phyloP scores from a whole-genome alignment of 2,888 invertebrate genomes.

The Rhingia campestris region DNA sequence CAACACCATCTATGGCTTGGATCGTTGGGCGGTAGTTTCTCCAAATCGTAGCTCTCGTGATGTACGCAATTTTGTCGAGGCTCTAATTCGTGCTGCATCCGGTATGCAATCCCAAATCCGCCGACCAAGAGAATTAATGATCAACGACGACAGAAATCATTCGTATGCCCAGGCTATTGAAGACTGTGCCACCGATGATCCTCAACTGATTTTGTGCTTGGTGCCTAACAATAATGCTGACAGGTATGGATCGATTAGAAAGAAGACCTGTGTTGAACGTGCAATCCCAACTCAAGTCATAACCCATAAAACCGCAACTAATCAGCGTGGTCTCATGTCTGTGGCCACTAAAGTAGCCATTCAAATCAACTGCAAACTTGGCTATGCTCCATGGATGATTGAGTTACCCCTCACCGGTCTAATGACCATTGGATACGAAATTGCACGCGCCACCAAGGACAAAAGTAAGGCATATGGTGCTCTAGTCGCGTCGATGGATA shows the following conservation, averaged over 20 bases:
- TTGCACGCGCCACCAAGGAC: constrained; percentile 90
- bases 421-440: constrained; percentile 95
- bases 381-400: constrained; percentile 94
- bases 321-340: constrained; percentile 85
- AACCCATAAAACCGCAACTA: constrained; percentile 77
- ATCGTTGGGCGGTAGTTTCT: constrained; percentile 82
- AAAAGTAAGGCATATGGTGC: constrained; percentile 89
- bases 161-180: constrained; percentile 87
- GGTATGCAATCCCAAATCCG: constrained; percentile 83
- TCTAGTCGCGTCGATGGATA: constrained; percentile 89
- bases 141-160: constrained; percentile 85
- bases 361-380: constrained; percentile 96
- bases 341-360: constrained; percentile 96
- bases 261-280: constrained; percentile 90
- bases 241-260: constrained; percentile 94
- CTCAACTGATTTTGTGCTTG: constrained; percentile 87
- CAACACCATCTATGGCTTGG: constrained; percentile 79
- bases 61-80: constrained; percentile 77
- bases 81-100: constrained; percentile 81
- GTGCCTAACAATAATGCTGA: constrained; percentile 89
- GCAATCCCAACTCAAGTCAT: constrained; percentile 88
- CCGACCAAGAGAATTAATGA: constrained; percentile 80
- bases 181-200: constrained; percentile 84
- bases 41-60: constrained; percentile 78
- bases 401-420: constrained; percentile 86